These are phyloP conservation scores for Numenius arquata DNA, from an alignment of 2,113 vertebrate species.

Conservation along the genomic window DNA sequence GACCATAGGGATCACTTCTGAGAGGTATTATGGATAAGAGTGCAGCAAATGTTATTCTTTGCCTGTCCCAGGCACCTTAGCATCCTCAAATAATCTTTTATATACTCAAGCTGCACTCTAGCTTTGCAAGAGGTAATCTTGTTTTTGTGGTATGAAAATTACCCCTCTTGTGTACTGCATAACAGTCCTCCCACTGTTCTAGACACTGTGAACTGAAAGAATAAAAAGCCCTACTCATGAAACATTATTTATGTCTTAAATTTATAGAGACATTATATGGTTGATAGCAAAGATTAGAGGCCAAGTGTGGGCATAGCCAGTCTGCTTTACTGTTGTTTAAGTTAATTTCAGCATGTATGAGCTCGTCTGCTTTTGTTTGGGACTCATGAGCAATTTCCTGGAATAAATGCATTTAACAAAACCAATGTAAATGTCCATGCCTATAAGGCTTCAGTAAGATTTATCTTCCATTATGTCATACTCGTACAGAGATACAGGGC, in stretches of 20 bases:
- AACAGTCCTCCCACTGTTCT: neutral
- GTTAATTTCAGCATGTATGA: neutral
- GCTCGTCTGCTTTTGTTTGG: neutral
- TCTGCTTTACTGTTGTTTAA: neutral
- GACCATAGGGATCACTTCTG: neutral
- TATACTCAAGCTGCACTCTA: neutral
- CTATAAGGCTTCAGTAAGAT: neutral
- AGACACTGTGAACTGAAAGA: neutral
- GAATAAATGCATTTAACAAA: neutral
- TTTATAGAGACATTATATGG: neutral
- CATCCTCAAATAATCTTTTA: neutral
- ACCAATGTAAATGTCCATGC: accelerated
- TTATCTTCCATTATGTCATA: neutral
- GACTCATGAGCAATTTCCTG: neutral
- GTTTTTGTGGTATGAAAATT: neutral
- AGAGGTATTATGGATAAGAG: neutral
- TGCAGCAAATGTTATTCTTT: neutral
- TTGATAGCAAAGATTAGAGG: neutral
- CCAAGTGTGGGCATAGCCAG: neutral
- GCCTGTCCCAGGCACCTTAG: neutral
- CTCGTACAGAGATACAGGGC: neutral
- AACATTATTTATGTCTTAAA: neutral
- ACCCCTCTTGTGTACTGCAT: neutral
- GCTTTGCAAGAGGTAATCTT: neutral
- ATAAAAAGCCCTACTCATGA: neutral